Base-by-base conservation (phyloP, 2,888 invertebrate genomes). In the Brenthis ino region DNA sequence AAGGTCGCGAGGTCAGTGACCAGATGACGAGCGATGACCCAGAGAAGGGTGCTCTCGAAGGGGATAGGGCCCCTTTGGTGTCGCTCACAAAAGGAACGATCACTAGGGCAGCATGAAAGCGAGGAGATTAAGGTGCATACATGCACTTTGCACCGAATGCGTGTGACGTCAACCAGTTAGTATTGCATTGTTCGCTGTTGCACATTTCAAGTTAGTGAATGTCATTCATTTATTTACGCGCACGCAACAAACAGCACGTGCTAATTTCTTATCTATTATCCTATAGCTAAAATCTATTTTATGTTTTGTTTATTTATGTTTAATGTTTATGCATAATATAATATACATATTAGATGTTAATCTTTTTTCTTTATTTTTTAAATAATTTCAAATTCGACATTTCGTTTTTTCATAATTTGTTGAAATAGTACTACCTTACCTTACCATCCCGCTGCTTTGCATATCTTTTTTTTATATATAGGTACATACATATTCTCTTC, bases 51-150 rank as follows among this genome's bases (percentile, higher is more conserved):
- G 92, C 89, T 88, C 83, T 82, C 83, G 80, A 91, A 91, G 91
- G 90, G 92, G 92, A 89, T 92, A 92, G 92, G 92, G 92, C 93
- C 93, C 86, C 93, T 92, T 92, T 92, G 85, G 90, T 89, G 89
- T 88, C 85, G 84, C 82, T 86, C 79, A 86, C 86, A 88, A 89
- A 93, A 93, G 93, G 93, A 92, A 89, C 85, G 83, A 81, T 75
- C 88, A 93, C 91, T 85, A 93, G 90, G 91, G 80, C 80, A 76
- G 80, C 91, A 93, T 89, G 80, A 89, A 86, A 77, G 82, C 83
- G 75, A 87, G 81, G 90, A 91, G 93, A 85, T 88, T 82, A 81
- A 86, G 82, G 82, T 91, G 91, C 91, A 91, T 89, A 83, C 87
- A 90, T 92, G 92, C 93, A 93, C 93, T 92, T 91, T 93, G 92